Percentiles rank a stretch among this genome's conserved stretches.
Evolutionary conservation across 1,140 invertebrate species (phyloP).

Genomic region (fruit fly (Drosophila melanogaster)): DNA sequence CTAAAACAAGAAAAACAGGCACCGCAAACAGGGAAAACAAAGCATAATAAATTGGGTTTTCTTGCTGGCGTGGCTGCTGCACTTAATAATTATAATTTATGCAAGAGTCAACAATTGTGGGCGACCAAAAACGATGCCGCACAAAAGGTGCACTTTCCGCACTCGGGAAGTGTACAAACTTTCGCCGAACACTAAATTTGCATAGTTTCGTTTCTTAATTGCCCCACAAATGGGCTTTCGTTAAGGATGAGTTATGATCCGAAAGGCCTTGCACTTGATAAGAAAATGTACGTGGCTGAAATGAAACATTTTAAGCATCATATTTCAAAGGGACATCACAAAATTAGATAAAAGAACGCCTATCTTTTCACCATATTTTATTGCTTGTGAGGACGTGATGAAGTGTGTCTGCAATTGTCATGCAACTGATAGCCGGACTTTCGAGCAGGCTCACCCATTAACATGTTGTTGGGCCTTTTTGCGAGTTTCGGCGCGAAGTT

Average conservation of each 20-base stretch:
- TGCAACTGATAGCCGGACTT: conserved; percentile 15
- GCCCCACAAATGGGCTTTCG: conserved; percentile 17
- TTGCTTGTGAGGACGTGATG: neutral
- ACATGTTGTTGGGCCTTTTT: conserved; percentile 17
- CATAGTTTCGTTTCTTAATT: conserved; percentile 32
- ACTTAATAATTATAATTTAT: conserved; percentile 70
- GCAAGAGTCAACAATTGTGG: conserved; percentile 56
- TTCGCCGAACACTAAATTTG: conserved; percentile 26
- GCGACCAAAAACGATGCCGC: conserved; percentile 3
- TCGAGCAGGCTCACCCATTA: conserved; percentile 10
- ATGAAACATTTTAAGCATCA: neutral
- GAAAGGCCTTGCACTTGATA: neutral
- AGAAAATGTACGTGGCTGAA: neutral
- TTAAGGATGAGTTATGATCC: conserved; percentile 16
- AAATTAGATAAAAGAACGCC: too few species aligned
- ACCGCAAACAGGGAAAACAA: conserved; percentile 29
- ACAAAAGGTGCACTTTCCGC: conserved; percentile 18
- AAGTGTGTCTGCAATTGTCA: conserved; percentile 33
- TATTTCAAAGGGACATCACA: too few species aligned
- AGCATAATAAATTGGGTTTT: conserved; percentile 39
- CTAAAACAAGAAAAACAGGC: conserved; percentile 16
- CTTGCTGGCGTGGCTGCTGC: conserved; percentile 34
- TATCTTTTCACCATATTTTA: too few species aligned
- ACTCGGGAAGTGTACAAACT: conserved; percentile 15
- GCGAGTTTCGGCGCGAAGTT: conserved; percentile 13